Percentiles rank a stretch among this genome's conserved stretches.
phyloP scores from a whole-genome alignment of 2,797 vertebrate species.

The Myotis myotis region DNA sequence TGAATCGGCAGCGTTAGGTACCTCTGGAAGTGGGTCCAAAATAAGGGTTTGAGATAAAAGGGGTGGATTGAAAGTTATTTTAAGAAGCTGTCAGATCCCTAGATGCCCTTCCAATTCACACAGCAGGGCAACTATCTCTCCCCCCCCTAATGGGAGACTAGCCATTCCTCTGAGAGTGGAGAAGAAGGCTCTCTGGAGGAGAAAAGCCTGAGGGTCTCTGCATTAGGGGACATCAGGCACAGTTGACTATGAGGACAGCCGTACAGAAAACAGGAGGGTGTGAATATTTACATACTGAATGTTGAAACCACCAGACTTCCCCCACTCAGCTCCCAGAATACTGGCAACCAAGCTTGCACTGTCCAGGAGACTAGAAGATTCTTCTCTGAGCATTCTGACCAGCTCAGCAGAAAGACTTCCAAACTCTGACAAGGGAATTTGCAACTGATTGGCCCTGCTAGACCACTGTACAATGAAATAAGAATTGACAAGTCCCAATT shows the following conservation, averaged over 20 bases:
- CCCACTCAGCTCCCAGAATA: neutral
- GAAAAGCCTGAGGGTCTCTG: neutral
- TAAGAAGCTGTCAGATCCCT: neutral
- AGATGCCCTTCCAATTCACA: neutral
- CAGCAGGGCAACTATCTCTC: neutral
- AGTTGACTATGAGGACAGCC: neutral
- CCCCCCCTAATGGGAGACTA: neutral
- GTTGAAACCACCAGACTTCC: neutral
- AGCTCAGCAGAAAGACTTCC: slow-evolving; percentile 3
- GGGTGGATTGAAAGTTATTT: neutral
- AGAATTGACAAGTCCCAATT: neutral
- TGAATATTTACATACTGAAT: neutral
- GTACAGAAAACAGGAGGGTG: neutral
- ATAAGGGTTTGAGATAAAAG: neutral
- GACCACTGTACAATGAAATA: neutral
- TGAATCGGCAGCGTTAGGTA: neutral
- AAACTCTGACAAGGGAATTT: neutral
- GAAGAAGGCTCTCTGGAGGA: neutral
- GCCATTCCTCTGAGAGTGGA: neutral
- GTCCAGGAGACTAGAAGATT: neutral
- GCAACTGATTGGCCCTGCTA: neutral
- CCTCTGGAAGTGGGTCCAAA: neutral
- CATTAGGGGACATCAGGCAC: neutral
- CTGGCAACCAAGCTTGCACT: neutral
- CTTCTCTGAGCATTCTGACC: neutral